These are phyloP conservation scores for Melitaea cinxia DNA, from an alignment of 1,140 invertebrate species.

Conservation along the genomic window DNA sequence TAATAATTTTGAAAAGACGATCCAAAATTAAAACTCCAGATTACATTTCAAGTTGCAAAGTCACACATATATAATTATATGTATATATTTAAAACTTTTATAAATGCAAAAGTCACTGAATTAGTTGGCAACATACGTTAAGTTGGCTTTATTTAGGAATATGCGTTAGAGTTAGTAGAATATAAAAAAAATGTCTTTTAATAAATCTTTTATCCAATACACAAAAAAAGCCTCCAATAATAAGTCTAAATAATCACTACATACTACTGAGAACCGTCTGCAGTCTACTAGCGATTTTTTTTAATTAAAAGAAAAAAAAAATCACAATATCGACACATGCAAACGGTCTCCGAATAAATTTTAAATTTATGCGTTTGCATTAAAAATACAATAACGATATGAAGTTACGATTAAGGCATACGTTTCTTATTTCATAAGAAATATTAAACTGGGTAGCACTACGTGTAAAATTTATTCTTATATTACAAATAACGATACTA, in stretches of 20 bases:
- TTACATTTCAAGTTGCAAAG: constrained; percentile 9
- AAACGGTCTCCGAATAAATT: constrained; percentile 40
- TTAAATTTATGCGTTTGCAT: constrained; percentile 58
- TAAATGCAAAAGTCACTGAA: constrained; percentile 33
- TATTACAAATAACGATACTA: constrained; percentile 5
- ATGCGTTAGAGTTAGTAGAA: constrained; percentile 35
- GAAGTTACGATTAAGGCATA: constrained; percentile 77
- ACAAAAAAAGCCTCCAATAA: constrained; percentile 65
- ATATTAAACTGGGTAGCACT: constrained; percentile 35
- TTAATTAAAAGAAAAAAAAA: neutral
- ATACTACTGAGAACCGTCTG: constrained; percentile 44
- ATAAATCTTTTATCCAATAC: constrained; percentile 52
- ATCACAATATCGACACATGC: constrained; percentile 5
- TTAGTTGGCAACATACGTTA: constrained; percentile 51
- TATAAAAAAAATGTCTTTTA: constrained; percentile 58
- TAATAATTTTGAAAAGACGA: constrained; percentile 4
- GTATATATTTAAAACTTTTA: constrained; percentile 3
- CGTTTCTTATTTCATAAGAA: constrained; percentile 79
- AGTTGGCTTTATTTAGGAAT: constrained; percentile 49
- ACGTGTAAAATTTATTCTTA: constrained; percentile 18
- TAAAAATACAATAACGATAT: constrained; percentile 80
- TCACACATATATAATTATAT: constrained; percentile 1
- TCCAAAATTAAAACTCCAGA: neutral
- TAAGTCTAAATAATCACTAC: constrained; percentile 63
- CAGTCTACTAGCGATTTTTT: too few species aligned